Conservation (phyloP, 2,797 vertebrate species). For the Darevskia mixta region DNA sequence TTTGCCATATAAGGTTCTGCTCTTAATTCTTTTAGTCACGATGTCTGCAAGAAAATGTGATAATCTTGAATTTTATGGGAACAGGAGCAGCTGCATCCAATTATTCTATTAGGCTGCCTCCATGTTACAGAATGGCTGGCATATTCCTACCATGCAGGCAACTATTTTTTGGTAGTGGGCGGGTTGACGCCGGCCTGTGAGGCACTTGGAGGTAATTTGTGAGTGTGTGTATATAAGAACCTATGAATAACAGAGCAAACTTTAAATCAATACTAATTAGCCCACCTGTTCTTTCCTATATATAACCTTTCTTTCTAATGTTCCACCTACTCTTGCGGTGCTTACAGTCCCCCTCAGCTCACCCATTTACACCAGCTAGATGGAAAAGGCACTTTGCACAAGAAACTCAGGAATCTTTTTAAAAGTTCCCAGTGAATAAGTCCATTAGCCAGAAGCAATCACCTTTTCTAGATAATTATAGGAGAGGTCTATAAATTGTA, state of each 20-base stretch:
- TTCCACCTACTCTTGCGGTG: not conserved
- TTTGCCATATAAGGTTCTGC: not conserved
- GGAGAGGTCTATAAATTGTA: slow-evolving; percentile 14
- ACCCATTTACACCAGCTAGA: not conserved
- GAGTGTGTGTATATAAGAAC: slow-evolving; percentile 27
- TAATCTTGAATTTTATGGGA: not conserved
- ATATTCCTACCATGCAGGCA: slow-evolving; percentile 44
- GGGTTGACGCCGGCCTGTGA: slow-evolving; percentile 36
- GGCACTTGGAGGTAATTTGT: slow-evolving; percentile 40
- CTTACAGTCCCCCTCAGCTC: not conserved
- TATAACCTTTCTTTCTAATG: slow-evolving; percentile 28
- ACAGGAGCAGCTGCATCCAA: slow-evolving; percentile 32
- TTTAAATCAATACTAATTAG: slow-evolving; percentile 52
- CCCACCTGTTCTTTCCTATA: slow-evolving; percentile 29
- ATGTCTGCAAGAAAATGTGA: slow-evolving; percentile 1
- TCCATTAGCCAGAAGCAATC: slow-evolving; percentile 15
- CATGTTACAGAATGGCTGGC: slow-evolving; percentile 10
- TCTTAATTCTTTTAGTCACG: not conserved
- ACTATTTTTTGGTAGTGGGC: slow-evolving; percentile 37
- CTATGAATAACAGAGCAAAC: slow-evolving; percentile 31
- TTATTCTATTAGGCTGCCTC: slow-evolving; percentile 32
- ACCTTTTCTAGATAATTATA: slow-evolving; percentile 26
- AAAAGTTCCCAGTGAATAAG: slow-evolving; percentile 30
- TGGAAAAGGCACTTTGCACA: slow-evolving; percentile 31
- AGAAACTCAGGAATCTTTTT: slow-evolving; percentile 4